A percentile compares a stretch with the other conserved stretches of the same genome.
These are phyloP conservation scores for Emys orbicularis DNA, from an alignment of 2,797 vertebrate species.

Conservation along the genomic window DNA sequence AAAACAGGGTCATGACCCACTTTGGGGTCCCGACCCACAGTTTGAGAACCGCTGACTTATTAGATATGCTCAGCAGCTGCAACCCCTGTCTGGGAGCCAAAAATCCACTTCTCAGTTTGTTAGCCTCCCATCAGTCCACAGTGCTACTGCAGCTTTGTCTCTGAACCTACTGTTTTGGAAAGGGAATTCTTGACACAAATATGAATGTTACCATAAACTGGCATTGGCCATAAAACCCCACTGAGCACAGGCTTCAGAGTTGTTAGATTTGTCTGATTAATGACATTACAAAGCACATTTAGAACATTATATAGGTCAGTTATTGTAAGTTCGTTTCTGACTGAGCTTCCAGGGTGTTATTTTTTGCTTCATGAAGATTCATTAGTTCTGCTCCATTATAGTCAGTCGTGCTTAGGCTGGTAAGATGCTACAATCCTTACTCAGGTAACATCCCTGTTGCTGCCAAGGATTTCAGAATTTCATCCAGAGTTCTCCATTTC, in stretches of 20 bases:
- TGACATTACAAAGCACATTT: conserved; percentile 69
- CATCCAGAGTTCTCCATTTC: not conserved
- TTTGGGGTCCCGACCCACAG: too few relatives aligned
- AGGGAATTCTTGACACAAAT: conserved; percentile 32
- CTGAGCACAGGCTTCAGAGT: conserved; percentile 17
- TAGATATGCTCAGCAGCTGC: conserved; percentile 16
- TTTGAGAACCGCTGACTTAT: not conserved
- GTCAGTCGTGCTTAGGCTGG: not conserved
- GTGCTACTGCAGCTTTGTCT: conserved; percentile 58
- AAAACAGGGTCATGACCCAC: too few relatives aligned
- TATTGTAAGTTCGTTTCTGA: conserved; percentile 56
- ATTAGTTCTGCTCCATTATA: conserved; percentile 46
- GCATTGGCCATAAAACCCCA: conserved; percentile 49
- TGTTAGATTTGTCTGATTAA: conserved; percentile 65
- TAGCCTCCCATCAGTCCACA: conserved; percentile 33
- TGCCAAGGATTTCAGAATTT: conserved; percentile 12
- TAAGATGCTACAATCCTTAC: conserved; percentile 9
- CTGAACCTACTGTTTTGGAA: conserved; percentile 71
- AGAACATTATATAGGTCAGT: conserved; percentile 64
- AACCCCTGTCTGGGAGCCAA: conserved; percentile 52
- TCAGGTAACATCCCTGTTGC: not conserved
- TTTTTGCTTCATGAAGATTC: conserved; percentile 65
- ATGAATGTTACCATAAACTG: conserved; percentile 45
- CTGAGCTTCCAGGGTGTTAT: conserved; percentile 41
- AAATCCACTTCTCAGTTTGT: conserved; percentile 11